These are phyloP conservation scores for Cisticola juncidis DNA, from an alignment of 2,113 vertebrate genomes.

Conservation along the genomic window DNA sequence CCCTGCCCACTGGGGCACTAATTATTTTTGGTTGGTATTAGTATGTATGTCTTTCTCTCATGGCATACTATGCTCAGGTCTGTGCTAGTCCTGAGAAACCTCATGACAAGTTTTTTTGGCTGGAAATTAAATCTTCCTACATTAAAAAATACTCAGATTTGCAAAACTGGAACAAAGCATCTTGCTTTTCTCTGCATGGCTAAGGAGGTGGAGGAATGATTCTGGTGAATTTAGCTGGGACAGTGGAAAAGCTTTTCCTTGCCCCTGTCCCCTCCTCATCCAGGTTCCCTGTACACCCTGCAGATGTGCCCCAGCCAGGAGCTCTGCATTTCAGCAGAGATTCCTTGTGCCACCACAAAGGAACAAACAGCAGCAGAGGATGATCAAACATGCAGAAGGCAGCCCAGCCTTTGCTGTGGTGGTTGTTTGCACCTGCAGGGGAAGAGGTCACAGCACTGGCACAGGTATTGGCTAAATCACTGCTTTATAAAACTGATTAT, in stretches of 20 bases:
- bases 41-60: not conserved
- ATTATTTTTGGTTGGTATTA: not conserved
- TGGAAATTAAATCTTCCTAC: not conserved
- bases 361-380: not conserved
- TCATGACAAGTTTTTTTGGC: not conserved
- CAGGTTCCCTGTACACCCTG: not conserved
- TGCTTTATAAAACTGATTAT: not conserved
- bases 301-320: rapidly evolving
- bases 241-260: not conserved
- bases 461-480: not conserved
- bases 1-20: not conserved
- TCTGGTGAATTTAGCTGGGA: not conserved
- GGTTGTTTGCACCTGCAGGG: not conserved
- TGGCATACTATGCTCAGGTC: not conserved
- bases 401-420: not conserved
- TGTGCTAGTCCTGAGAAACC: not conserved
- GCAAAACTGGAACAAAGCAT: not conserved
- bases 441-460: not conserved
- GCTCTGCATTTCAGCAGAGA: not conserved
- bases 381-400: not conserved
- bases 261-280: no score
- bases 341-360: not conserved
- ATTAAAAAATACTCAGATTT: not conserved
- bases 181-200: not conserved
- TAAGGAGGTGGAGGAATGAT: not conserved